Evolutionary conservation across 1,140 invertebrate genomes (phyloP).

Genomic region (Eriosoma lanigerum): DNA sequence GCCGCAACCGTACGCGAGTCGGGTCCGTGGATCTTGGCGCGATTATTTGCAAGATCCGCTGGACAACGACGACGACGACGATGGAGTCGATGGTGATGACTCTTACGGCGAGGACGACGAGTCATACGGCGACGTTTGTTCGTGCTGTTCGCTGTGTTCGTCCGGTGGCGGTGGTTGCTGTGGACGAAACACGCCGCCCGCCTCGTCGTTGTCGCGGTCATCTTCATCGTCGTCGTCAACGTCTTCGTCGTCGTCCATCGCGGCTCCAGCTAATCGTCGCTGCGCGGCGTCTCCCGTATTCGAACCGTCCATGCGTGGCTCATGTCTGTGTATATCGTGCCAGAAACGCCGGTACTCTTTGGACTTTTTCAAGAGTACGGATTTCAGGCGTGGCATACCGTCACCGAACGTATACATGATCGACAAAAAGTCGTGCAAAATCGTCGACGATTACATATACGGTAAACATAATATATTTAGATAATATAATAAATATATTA

Average conservation of each 20-base stretch:
- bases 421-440: conserved; percentile 21
- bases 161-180: conserved; percentile 54
- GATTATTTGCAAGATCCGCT: conserved; percentile 49
- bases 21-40: conserved; percentile 53
- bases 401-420: conserved; percentile 54
- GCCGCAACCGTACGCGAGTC: conserved; percentile 52
- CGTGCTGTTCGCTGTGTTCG: conserved; percentile 56
- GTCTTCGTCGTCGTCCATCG: conserved; percentile 52
- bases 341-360: conserved; percentile 38
- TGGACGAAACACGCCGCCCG: not conserved
- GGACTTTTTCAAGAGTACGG: conserved; percentile 39
- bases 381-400: conserved; percentile 45
- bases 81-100: not conserved
- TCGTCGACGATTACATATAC: conserved; percentile 20
- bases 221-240: not conserved
- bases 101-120: conserved; percentile 58
- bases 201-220: not conserved
- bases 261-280: conserved; percentile 55
- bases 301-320: conserved; percentile 43
- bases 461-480: no score
- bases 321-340: conserved; percentile 14
- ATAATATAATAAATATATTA: no score
- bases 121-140: conserved; percentile 57
- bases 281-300: conserved; percentile 55
- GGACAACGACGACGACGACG: not conserved